Evolutionary conservation across 2,888 invertebrate species (phyloP), one percentile per base, ranked within the genome.

Genomic region (Oligia strigilis): DNA sequence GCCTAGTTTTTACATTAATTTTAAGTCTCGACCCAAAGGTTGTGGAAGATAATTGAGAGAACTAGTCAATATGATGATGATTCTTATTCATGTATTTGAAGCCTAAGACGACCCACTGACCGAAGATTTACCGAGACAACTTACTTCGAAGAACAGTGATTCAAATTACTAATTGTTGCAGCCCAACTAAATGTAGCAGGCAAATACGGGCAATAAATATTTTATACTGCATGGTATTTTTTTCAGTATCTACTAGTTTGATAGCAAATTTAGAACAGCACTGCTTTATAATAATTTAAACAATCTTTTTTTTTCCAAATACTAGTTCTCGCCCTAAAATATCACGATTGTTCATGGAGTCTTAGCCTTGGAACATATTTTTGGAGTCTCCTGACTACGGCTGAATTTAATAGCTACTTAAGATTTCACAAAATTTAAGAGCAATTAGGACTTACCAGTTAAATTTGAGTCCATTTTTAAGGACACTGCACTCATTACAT

Each of bases 401-500:
- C n/a, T 13, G 19, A 65, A 60, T 23, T 17, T 40, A 65, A 17
- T 55, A 64, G 29, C 5, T 69, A 40, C 4, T 2, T 23, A 23
- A 4, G 3, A 60, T 65, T 67, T 52, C 19, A 19, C 36, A 40
- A 9, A 17, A 60, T 76, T 64, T 40, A 40, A n/a, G 9, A 70
- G 19, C 8, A 70, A 71, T 11, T 1, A 55, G 49, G 62, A 90
- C 93, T 91, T 89, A 95, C 96, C 92, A 46, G 96, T 96, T 43
- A 94, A 90, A 83, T 95, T 93, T 52, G 95, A 92, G 89, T 96
- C 96, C 95, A 95, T 95, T 92, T 92, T 95, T 65, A 82, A 91
- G 60, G 83, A 74, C 72, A 73, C 75, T 49, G 84, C 81, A 89
- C 86, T 93, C 90, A 92, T 92, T 86, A 78, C 86, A 78, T 55